These are phyloP conservation scores for Hemitrygon akajei DNA, from an alignment of 2,797 vertebrate genomes.

Conservation along the genomic window DNA sequence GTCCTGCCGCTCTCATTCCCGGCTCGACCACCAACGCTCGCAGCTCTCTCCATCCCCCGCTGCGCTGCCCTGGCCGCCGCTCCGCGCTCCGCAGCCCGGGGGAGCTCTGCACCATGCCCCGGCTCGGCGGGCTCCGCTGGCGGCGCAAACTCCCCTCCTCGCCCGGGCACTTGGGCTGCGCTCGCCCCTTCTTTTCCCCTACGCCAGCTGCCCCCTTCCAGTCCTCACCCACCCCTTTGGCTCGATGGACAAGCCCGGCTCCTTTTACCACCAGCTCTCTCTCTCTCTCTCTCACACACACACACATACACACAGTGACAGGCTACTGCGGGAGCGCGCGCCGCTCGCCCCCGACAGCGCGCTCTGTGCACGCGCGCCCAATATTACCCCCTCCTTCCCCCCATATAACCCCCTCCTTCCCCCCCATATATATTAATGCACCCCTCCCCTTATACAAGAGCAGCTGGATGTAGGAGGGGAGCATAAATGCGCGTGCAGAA, in stretches of 20 bases:
- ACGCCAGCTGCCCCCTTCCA: not conserved
- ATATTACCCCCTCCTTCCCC: too few relatives aligned
- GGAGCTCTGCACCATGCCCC: constrained; percentile 17
- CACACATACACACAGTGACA: constrained; percentile 3
- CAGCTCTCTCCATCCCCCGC: constrained; percentile 1
- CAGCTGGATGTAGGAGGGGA: too few relatives aligned
- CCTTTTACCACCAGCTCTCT: not conserved
- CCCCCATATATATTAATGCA: not conserved
- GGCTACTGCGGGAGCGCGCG: not conserved
- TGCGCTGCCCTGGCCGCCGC: constrained; percentile 1
- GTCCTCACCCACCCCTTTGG: not conserved
- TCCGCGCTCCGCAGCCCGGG: constrained; percentile 5
- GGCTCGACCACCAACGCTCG: not conserved
- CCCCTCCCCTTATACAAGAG: not conserved
- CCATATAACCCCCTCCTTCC: too few relatives aligned
- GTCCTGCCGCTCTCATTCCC: not conserved
- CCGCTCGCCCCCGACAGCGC: not conserved
- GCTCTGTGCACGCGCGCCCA: not conserved
- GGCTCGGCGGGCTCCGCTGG: not conserved
- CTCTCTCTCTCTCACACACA: not conserved
- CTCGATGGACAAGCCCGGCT: not conserved
- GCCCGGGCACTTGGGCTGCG: not conserved
- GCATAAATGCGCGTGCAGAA: not conserved
- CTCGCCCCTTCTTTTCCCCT: not conserved
- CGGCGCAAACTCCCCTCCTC: not conserved